Base-by-base conservation (phyloP, 2,888 invertebrate species). In the Dasypolia templi region DNA sequence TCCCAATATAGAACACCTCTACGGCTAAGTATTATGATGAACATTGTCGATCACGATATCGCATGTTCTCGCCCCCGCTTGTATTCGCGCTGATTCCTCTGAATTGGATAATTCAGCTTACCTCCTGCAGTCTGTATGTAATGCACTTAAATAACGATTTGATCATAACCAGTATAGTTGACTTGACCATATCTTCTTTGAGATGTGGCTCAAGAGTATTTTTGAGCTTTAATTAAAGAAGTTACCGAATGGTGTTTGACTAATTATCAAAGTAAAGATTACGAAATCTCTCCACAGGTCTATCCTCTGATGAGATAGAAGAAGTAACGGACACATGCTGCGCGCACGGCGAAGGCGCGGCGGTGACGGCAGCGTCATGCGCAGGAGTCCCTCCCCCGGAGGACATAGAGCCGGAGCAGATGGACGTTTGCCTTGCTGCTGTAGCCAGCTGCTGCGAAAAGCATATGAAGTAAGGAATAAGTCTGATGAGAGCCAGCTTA, bases 271-370 rank as follows among this genome's bases (percentile, higher is more conserved):
- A 22, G 7, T 63, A 46, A 32, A 63, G 1, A 53, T 9, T 44
- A 32, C 11, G 32, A n/a, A 17, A 39, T 39, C 6, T 55, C 2
- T 73, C 62, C 73, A 22, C 88, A 94, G 94, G 88, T 5, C 69
- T 91, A 9, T 92, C 94, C 26, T 94, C 93, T 32, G 95, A 94
- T 75, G 85, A 82, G 5, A 39, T 86, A 61, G 92, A 92, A 59
- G 92, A 92, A 35, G 78, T 94, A 22, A 88, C 87, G 55, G 94
- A 94, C 0, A 80, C 83, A 75, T 95, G 95, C 79, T 95, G 95
- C 78, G 67, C 77, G 0, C 89, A 92, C 73, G 95, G 92, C 1
- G 91, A 93, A 72, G 69, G 69, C 4, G 86, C 88, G 55, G 80
- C 90, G 19, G 12, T 89, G 3, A 84, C 89, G 0, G 82, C 77